Evolutionary conservation across 2,888 invertebrate species (phyloP), one percentile per base, ranked within the genome.

Genomic region (Theodoxus fluviatilis): DNA sequence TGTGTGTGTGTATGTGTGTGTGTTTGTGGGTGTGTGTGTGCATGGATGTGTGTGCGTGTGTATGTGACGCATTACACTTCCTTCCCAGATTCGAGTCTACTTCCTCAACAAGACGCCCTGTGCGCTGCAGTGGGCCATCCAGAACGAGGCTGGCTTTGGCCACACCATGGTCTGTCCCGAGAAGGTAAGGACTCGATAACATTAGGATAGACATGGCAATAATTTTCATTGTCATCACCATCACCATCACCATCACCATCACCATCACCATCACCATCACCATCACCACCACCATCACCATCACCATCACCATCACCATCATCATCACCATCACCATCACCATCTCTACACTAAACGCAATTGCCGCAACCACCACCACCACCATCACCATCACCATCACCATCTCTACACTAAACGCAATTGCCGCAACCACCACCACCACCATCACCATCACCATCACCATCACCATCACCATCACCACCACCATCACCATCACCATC

Each of bases 81-180:
- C n/a, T n/a, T n/a, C n/a, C n/a, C 78, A 79, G 73, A 73, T 79
- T 25, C 68, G 79, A 9, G 68, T 79, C 9, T 80, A 80, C 61
- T 80, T 80, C 65, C 73, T 80, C 9, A 80, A 80, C 73, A 80
- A 80, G 68, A 80, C 80, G 2, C 78, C 78, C 2, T 80, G 80
- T 68, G 79, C 79, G 1, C 70, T 80, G 9, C 78, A 80, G 63
- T 80, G 80, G 80, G 79, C 80, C 0, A 80, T 78, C 57, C 78
- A 80, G 55, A 79, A 79, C 69, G 80, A 80, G 75, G 75, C 79
- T 38, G 63, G 74, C 31, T 79, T 77, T 73, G 76, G 78, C 35
- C 76, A 75, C 38, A 75, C 73, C 38, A 68, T 78, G 22, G 71
- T 74, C 22, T 79, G 80, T 55, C 80, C 80, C 1, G 80, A 80